Conservation (phyloP, 2,888 invertebrate genomes). For the Suillia variegata region DNA sequence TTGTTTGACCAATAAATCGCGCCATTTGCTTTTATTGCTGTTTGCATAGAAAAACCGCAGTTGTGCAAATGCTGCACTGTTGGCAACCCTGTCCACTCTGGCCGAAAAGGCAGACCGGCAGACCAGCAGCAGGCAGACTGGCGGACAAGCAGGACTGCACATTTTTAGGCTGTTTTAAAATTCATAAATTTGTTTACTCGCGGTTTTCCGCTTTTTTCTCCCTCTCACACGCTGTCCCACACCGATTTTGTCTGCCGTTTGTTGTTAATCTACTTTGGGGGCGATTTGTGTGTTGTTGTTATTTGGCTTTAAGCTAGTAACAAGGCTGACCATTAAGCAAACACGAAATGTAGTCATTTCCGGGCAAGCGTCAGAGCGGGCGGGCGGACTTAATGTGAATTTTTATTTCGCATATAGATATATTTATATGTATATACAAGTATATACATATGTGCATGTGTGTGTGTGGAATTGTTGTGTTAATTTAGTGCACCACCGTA, state of each 20-base stretch:
- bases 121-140: no score
- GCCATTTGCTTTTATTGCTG: conserved; percentile 4
- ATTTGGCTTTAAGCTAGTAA: conserved; percentile 10
- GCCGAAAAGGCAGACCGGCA: no score
- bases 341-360: conserved; percentile 23
- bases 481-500: no score
- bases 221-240: no score
- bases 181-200: conserved; percentile 22
- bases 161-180: conserved; percentile 12
- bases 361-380: conserved; percentile 7
- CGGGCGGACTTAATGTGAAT: no score
- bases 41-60: background rate
- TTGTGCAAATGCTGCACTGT: conserved; percentile 6
- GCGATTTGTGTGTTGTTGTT: no score
- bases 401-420: no score
- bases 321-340: conserved; percentile 21
- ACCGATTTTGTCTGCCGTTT: background rate
- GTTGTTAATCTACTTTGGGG: background rate
- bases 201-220: conserved; percentile 1
- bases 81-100: background rate
- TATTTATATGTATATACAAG: no score
- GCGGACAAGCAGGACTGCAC: no score
- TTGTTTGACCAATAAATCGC: conserved; percentile 11
- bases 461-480: no score
- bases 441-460: background rate